A percentile compares a stretch with the other conserved stretches of the same genome.
phyloP scores from a whole-genome alignment of 2,797 vertebrate genomes.

The Pseudochirops cupreus region DNA sequence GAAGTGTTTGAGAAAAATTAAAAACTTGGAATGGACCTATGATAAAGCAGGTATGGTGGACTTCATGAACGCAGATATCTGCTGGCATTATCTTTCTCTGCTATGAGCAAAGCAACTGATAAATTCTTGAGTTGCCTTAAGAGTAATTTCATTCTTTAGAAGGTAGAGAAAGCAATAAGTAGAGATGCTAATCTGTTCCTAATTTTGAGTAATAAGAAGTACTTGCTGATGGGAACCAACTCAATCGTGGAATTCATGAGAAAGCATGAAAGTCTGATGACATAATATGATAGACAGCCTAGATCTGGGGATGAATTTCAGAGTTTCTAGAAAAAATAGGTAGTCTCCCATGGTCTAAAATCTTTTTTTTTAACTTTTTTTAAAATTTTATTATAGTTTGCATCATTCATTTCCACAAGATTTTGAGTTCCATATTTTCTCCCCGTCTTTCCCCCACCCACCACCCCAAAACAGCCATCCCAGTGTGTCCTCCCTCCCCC shows the following conservation, averaged over 20 bases:
- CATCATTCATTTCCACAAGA: too few relatives aligned
- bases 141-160: not conserved
- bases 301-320: not conserved
- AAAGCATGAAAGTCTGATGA: not conserved
- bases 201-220: not conserved
- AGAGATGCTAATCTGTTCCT: not conserved
- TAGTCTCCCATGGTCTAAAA: not conserved
- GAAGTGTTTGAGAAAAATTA: not conserved
- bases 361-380: too few relatives aligned
- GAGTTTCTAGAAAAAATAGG: too few relatives aligned
- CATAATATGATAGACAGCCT: not conserved
- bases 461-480: too few relatives aligned
- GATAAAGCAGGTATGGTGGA: not conserved
- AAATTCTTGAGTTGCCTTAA: not conserved
- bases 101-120: not conserved
- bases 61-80: not conserved
- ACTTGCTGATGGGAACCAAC: not conserved
- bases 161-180: not conserved
- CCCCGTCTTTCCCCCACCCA: too few relatives aligned
- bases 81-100: not conserved
- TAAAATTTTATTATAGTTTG: not conserved
- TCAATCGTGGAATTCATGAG: not conserved
- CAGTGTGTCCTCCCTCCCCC: too few relatives aligned
- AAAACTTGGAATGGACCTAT: too few relatives aligned
- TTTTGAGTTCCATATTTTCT: too few relatives aligned